Evolutionary conservation across 2,888 invertebrate species (phyloP), one percentile per base, ranked within the genome.

Genomic region (Bellardia bayeri): DNA sequence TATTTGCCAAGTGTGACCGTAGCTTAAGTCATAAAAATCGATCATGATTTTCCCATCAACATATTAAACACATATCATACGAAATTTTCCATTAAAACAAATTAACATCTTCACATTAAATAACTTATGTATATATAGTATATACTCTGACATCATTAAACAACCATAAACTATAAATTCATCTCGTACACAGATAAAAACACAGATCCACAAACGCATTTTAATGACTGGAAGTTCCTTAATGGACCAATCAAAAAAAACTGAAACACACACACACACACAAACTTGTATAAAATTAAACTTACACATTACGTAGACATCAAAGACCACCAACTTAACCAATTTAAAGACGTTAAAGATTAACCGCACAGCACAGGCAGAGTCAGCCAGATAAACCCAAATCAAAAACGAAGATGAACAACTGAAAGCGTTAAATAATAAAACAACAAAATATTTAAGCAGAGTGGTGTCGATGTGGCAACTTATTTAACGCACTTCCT

Each of bases 401-500:
- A 71, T 37, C 54, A 64, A 64, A 45, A 56, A 64, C 14, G 14
- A 69, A 68, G 16, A 71, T 13, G 16, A 37, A 58, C 61, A 74
- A 61, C 37, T 56, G 71, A 66, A 69, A 71, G 76, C 75, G 23
- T 71, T 66, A 56, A 83, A 79, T 51, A 69, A 63, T 61, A 61
- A 79, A 81, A 56, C 37, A 82, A 64, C 63, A 14, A 69, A 63
- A 54, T 63, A 72, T 8, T 72, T 16, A 72, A 58, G 5, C 30
- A 33, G 7, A 42, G 69, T 86, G 79, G 69, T 86, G 79, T 80
- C 61, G 58, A 42, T 64, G 79, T 56, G 56, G 79, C 72, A 72
- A 69, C 54, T 81, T 71, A 58, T 75, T 71, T 75, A 80, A 86
- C 64, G 83, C 69, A 75, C 64, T 74, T 86, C 80, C 54, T 76